These are phyloP conservation scores for Oreohelix idahoensis DNA, from an alignment of 1,140 invertebrate species.

Conservation along the genomic window DNA sequence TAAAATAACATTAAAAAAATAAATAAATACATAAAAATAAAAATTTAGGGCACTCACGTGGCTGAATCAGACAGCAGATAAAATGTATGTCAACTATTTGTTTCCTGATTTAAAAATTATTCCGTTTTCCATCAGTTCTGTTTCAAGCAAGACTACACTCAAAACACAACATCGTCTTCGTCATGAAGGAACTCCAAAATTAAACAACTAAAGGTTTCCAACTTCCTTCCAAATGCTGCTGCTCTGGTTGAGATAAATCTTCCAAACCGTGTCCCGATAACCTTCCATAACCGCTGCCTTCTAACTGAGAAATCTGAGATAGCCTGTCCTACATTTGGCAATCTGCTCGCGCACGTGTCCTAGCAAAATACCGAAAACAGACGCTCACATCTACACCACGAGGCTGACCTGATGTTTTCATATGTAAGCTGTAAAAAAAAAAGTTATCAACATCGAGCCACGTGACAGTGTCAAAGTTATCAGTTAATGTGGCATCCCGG, in stretches of 20 bases:
- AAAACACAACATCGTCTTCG: background rate
- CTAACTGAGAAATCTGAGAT: background rate
- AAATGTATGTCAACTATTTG: background rate
- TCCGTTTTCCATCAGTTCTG: background rate
- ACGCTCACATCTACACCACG: background rate
- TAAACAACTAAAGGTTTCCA: background rate
- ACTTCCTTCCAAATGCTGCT: background rate
- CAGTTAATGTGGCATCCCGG: too few species aligned
- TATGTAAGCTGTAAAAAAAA: too few species aligned
- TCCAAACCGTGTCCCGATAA: background rate
- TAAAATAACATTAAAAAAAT: too few species aligned
- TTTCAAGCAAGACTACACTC: background rate
- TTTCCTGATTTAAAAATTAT: too few species aligned
- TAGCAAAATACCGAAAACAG: background rate
- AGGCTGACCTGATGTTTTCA: too few species aligned
- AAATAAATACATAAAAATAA: too few species aligned
- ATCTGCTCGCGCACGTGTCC: background rate
- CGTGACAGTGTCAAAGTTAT: too few species aligned
- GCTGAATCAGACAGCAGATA: background rate
- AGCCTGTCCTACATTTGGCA: background rate
- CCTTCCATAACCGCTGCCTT: background rate
- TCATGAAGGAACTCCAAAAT: background rate
- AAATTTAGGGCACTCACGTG: too few species aligned
- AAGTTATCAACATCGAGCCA: too few species aligned
- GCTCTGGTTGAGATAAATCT: background rate